These are phyloP conservation scores for Drosophila birchii DNA, from an alignment of 2,888 invertebrate species.

Conservation along the genomic window DNA sequence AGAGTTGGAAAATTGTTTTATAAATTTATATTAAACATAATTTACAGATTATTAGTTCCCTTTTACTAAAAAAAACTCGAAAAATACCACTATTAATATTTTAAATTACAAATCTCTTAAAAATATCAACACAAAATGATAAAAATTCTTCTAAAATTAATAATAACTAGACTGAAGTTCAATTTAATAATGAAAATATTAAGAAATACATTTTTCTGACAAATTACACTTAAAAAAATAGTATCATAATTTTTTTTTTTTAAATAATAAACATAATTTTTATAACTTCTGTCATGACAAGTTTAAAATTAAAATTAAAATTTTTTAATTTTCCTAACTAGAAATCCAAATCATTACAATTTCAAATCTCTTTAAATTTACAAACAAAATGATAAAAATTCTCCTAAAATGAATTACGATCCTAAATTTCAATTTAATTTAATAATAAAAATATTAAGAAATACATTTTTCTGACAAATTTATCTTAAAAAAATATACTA, in stretches of 20 bases:
- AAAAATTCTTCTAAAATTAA: not conserved
- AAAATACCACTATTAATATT: not conserved
- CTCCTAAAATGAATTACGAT: rapidly evolving
- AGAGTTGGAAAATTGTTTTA: too few species aligned
- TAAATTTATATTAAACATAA: too few species aligned
- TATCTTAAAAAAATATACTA: not conserved
- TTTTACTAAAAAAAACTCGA: too few species aligned
- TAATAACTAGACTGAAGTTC: not conserved
- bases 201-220: not conserved
- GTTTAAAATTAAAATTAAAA: too few species aligned
- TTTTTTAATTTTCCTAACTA: too few species aligned
- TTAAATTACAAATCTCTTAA: not conserved
- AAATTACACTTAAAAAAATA: not conserved
- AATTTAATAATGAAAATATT: not conserved
- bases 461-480: not conserved
- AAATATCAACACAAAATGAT: not conserved
- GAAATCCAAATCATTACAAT: too few species aligned
- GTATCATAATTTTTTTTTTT: too few species aligned
- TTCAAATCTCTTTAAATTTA: not conserved
- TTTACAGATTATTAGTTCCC: too few species aligned
- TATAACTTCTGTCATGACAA: too few species aligned
- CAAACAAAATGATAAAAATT: not conserved
- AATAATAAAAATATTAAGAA: not conserved
- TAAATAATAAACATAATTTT: too few species aligned
- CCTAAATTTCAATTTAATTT: not conserved